Evolutionary conservation across 2,797 vertebrate genomes (phyloP).

Genomic region (Phataginus tricuspis): DNA sequence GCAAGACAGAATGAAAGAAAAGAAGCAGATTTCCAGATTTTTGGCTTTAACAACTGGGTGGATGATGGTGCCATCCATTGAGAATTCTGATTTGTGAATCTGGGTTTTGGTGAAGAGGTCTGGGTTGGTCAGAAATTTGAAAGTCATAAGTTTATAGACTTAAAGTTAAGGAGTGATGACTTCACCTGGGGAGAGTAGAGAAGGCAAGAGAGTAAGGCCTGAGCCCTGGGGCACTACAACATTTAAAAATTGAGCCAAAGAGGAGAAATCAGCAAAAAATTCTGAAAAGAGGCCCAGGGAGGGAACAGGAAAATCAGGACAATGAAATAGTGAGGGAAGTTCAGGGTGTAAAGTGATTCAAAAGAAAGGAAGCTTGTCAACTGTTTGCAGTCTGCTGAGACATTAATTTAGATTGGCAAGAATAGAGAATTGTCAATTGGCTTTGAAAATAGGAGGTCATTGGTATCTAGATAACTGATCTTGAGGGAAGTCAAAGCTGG

Average conservation of each 20-base stretch:
- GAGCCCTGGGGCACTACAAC: not conserved
- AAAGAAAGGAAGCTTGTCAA: slow-evolving; percentile 42
- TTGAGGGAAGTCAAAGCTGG: not conserved
- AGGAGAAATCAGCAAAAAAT: slow-evolving; percentile 4
- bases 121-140: not conserved
- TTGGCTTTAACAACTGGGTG: not conserved
- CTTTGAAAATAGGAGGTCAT: slow-evolving; percentile 35
- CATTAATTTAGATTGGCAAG: slow-evolving; percentile 34
- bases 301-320: not conserved
- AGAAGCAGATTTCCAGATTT: not conserved
- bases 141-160: not conserved
- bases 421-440: not conserved
- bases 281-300: not conserved
- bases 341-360: not conserved
- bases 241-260: slow-evolving; percentile 25
- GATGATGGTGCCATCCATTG: not conserved
- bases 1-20: not conserved
- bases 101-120: not conserved
- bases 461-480: not conserved
- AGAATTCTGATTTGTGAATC: not conserved
- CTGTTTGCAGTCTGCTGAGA: not conserved
- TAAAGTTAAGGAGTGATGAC: not conserved
- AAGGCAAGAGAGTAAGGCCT: not conserved
- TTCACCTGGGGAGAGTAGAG: not conserved
- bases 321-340: slow-evolving; percentile 18